Evolutionary conservation across 2,113 vertebrate species (phyloP).

Genomic region (Salvelinus sp.): DNA sequence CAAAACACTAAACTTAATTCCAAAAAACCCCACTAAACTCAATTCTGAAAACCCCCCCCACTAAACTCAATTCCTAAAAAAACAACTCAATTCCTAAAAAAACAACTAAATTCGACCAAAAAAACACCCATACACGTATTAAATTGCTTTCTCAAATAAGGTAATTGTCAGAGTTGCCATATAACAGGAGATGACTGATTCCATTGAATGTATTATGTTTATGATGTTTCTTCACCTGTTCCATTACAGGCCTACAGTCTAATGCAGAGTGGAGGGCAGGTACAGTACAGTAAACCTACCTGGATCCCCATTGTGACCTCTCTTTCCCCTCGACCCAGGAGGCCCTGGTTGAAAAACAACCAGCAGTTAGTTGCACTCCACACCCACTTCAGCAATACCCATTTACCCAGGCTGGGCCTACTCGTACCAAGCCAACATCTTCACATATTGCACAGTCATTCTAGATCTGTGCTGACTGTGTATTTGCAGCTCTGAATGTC

Average conservation of each 20-base stretch:
- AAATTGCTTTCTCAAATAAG: background rate
- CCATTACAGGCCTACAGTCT: background rate
- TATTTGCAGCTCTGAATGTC: no score
- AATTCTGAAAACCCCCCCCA: no score
- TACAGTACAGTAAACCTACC: conserved; percentile 15
- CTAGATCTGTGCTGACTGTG: no score
- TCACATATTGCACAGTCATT: background rate
- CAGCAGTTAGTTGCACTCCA: conserved; percentile 38
- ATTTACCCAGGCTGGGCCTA: background rate
- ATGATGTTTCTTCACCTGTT: background rate
- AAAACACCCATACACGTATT: no score
- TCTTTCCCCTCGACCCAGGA: conserved; percentile 43
- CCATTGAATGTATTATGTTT: background rate
- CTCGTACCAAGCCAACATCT: background rate
- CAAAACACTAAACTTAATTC: background rate
- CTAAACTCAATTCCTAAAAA: background rate
- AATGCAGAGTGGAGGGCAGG: no score
- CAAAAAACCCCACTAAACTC: background rate
- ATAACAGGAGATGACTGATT: no score
- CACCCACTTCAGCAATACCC: conserved; percentile 23
- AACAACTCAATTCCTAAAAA: background rate
- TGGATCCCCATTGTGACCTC: conserved; percentile 36
- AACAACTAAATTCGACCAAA: background rate
- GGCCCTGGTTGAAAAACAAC: conserved; percentile 48
- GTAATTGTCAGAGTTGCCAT: background rate